Conservation (phyloP, 2,888 invertebrate genomes). For the Phrixothrix hirtus region DNA sequence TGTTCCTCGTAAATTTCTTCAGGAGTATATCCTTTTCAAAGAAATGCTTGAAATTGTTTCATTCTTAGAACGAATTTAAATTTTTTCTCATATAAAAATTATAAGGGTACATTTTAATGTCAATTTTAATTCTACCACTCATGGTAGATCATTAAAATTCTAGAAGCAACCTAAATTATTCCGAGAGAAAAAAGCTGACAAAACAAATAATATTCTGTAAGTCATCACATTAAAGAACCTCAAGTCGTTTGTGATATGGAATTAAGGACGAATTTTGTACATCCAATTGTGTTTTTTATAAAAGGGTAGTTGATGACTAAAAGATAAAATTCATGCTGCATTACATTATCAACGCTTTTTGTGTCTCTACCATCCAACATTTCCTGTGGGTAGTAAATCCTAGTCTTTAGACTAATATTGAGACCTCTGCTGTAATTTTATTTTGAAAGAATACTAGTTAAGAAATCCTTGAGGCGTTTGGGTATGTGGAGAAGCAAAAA, state of each 20-base stretch:
- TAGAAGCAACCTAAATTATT: slow-evolving; percentile 15
- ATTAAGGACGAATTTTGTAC: neutral
- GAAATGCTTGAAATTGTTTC: neutral
- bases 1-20: too few species aligned
- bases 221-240: neutral
- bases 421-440: slow-evolving; percentile 2
- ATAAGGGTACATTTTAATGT: neutral
- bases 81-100: neutral
- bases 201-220: slow-evolving; percentile 10
- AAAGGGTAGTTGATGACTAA: slow-evolving; percentile 18
- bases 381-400: slow-evolving; percentile 10
- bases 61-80: neutral
- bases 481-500: too few species aligned
- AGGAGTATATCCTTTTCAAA: too few species aligned
- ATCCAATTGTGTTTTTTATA: neutral
- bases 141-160: slow-evolving; percentile 20
- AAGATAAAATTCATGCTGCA: slow-evolving; percentile 22
- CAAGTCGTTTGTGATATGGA: neutral
- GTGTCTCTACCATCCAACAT: slow-evolving; percentile 5
- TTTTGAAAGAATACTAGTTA: too few species aligned
- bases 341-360: slow-evolving; percentile 26
- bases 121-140: neutral
- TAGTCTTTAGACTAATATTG: slow-evolving; percentile 1
- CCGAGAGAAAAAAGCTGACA: slow-evolving; percentile 13
- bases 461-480: too few species aligned